Evolutionary conservation across 1,140 invertebrate species (phyloP).

Genomic region (Tetramorium parvispinum): DNA sequence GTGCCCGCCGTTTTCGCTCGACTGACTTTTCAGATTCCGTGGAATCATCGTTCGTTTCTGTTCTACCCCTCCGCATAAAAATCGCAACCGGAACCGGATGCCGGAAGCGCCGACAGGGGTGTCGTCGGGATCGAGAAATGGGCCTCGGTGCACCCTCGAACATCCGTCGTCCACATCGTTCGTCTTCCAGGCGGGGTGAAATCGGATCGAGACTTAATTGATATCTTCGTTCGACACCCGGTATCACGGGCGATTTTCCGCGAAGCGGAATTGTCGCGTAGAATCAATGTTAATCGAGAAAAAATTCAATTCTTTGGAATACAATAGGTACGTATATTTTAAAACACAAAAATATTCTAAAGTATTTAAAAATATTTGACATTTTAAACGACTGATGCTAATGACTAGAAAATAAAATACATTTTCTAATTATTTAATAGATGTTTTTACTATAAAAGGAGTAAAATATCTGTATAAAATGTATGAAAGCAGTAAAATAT

Average conservation of each 20-base stretch:
- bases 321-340: background rate
- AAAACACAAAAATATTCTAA: background rate
- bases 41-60: conserved; percentile 76
- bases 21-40: conserved; percentile 82
- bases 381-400: background rate
- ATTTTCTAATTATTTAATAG: background rate
- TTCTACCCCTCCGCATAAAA: conserved; percentile 74
- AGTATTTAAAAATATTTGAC: background rate
- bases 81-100: conserved; percentile 80
- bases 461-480: no score
- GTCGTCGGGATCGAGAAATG: conserved; percentile 29
- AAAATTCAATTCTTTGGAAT: background rate
- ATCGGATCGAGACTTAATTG: conserved; percentile 46
- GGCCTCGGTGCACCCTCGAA: conserved; percentile 42
- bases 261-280: background rate
- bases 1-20: conserved; percentile 73
- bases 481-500: background rate
- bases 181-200: conserved; percentile 12
- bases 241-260: background rate
- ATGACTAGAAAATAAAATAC: background rate
- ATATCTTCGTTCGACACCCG: conserved; percentile 20
- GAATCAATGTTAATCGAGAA: background rate
- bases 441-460: background rate
- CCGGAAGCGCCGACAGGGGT: conserved; percentile 75
- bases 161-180: conserved; percentile 9